phyloP scores from a whole-genome alignment of 2,797 vertebrate species.

The Pterois miles region DNA sequence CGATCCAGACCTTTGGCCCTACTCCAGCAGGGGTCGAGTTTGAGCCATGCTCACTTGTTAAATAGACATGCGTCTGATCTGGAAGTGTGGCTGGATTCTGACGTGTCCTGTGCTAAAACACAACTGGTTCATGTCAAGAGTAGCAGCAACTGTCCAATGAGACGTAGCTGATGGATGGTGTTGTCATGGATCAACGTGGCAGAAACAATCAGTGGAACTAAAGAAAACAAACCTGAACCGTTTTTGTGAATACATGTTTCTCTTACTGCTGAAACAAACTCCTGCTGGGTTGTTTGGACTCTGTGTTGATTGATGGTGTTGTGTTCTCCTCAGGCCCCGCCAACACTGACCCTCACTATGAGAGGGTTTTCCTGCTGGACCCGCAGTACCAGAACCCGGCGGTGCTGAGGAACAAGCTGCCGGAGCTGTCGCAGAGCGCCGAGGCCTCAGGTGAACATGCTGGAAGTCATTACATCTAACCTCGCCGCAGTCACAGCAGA shows the following conservation, averaged over 20 bases:
- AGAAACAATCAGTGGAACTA: too few relatives aligned
- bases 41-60: too few relatives aligned
- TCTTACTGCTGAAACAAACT: neutral
- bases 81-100: too few relatives aligned
- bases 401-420: conserved; percentile 87
- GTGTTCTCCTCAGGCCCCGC: conserved; percentile 57
- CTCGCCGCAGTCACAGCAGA: neutral
- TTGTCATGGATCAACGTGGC: too few relatives aligned
- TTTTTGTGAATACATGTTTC: neutral
- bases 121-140: too few relatives aligned
- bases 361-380: conserved; percentile 91
- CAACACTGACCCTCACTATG: conserved; percentile 89
- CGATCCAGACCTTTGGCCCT: too few relatives aligned
- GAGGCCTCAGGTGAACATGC: conserved; percentile 87
- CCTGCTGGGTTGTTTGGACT: neutral
- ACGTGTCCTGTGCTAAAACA: too few relatives aligned
- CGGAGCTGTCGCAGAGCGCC: conserved; percentile 90
- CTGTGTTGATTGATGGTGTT: too few relatives aligned
- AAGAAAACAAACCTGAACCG: neutral
- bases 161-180: too few relatives aligned
- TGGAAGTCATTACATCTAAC: neutral
- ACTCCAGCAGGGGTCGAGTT: too few relatives aligned
- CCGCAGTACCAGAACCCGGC: conserved; percentile 91
- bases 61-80: too few relatives aligned
- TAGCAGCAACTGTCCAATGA: too few relatives aligned